phyloP scores from a whole-genome alignment of 2,888 invertebrate genomes.

The Caenorhabditis sp. region DNA sequence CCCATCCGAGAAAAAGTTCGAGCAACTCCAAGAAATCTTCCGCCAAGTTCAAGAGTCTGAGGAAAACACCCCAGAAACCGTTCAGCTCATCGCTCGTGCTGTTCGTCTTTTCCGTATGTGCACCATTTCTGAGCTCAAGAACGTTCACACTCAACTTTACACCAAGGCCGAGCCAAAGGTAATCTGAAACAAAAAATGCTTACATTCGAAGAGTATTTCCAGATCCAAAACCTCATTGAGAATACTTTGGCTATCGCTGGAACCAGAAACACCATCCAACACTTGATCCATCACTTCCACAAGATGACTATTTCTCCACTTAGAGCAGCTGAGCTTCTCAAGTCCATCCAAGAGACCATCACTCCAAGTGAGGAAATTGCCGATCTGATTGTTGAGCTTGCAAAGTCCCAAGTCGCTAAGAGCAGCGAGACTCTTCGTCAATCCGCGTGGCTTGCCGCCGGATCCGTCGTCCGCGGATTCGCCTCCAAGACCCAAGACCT shows the following conservation, averaged over 20 bases:
- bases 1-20: slow-evolving; percentile 64
- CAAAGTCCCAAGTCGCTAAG: slow-evolving; percentile 39
- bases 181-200: not conserved
- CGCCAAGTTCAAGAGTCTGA: slow-evolving; percentile 58
- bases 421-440: slow-evolving; percentile 63
- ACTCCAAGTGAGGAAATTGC: slow-evolving; percentile 65
- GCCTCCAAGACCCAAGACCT: slow-evolving; percentile 45
- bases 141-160: slow-evolving; percentile 66
- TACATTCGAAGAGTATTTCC: not conserved
- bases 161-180: slow-evolving; percentile 51
- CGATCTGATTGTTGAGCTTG: slow-evolving; percentile 56
- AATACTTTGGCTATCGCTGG: slow-evolving; percentile 73
- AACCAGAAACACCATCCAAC: slow-evolving; percentile 71
- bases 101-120: slow-evolving; percentile 75
- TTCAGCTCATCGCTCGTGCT: slow-evolving; percentile 71
- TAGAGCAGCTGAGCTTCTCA: slow-evolving; percentile 67
- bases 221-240: slow-evolving; percentile 68
- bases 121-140: slow-evolving; percentile 71
- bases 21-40: slow-evolving; percentile 50
- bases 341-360: slow-evolving; percentile 71
- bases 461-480: slow-evolving; percentile 66
- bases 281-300: slow-evolving; percentile 66
- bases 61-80: slow-evolving; percentile 65
- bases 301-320: slow-evolving; percentile 54
- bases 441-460: slow-evolving; percentile 69